Base-by-base conservation (phyloP, 2,888 invertebrate genomes). In the Drosophila lacicola region DNA sequence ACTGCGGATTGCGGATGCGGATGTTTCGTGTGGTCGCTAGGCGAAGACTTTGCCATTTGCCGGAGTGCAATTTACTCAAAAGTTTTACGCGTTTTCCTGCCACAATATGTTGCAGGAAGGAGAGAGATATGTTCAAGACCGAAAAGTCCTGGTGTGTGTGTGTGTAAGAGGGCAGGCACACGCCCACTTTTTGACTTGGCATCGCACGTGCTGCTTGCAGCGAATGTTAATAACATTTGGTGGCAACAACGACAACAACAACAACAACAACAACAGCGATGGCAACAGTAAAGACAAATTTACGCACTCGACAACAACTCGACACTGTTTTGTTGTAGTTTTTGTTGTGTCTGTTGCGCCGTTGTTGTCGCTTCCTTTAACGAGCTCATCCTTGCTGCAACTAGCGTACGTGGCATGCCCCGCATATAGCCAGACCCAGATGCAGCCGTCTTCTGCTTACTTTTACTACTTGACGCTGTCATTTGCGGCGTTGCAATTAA, bases 401-500 rank as follows among this genome's bases (percentile, higher is more conserved):
- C 67, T 66, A 49, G 70, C 76, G 78, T 70, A 84, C 85, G 85
- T 82, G 84, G 39, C 72, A 71, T 78, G 71, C 70, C 73, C 60
- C 44, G 42, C 29, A 41, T 17, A 21, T 46, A n/a, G 41, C 51
- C 49, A 37, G 10, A 13, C n/a, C 10, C 41, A 33, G 19, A 50
- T 47, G 54, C 42, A 25, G 25, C 44, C 53, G 47, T 57, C 58
- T 64, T 61, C 77, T 82, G 82, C 86, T 82, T 82, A 78, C 79
- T 79, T 79, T 86, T 78, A 82, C 80, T 84, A 81, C 82, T 82
- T 90, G 79, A 78, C 82, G 82, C 77, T 84, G 89, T 88, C 89
- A 85, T 85, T 85, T 85, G 87, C 82, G 89, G 89, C 87, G 79
- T 84, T 87, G 89, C 89, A 85, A 85, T 85, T 88, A 85, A 84